Base-by-base conservation (phyloP, 2,888 invertebrate genomes). In the Neoitamus cyanurus region DNA sequence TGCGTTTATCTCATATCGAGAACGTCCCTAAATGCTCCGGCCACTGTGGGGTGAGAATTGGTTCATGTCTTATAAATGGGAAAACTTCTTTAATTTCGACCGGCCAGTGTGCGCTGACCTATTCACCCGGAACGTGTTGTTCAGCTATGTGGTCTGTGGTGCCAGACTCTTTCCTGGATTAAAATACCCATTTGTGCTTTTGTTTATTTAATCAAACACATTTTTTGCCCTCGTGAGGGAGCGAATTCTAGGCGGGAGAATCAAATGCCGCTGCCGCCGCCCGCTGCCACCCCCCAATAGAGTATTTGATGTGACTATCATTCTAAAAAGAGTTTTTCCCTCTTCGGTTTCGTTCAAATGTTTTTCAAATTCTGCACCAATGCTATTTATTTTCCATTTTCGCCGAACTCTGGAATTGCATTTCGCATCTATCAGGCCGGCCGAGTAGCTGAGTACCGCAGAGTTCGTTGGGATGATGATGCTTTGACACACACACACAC, bases 351-450 rank as follows among this genome's bases (percentile, higher is more conserved):
- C 42, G 20, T 75, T 75, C 75, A 75, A 75, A 75, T 75, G 75
- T 42, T 75, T 37, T 75, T 42, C 75, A 42, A 75, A 75, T 75
- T 42, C 75, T 37, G 75, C 28, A 75, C 37, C 75, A 75, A 28
- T 46, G 42, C 42, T 75, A 42, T 75, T 75, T 75, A 42, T 75
- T 75, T 75, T 42, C 28, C 75, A 75, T 75, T 75, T 75, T 46
- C 28, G 15, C 42, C 20, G 73, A 73, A 73, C 42, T 75, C 42
- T 75, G 25, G 28, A 75, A 25, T 25, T 75, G 37, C 25, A 25
- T 75, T 37, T 25, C 13, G 13, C n/a, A 20, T 72, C 72, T 72
- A 31, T 72, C 72, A 34, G 37, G 5, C 37, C 34, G 72, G 37
- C 2, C 11, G 58, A 7, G 25, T 28, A 75, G 28, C 42, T 28